These are phyloP conservation scores for Nymphalis urticae DNA, from an alignment of 2,888 invertebrate genomes.

Conservation along the genomic window DNA sequence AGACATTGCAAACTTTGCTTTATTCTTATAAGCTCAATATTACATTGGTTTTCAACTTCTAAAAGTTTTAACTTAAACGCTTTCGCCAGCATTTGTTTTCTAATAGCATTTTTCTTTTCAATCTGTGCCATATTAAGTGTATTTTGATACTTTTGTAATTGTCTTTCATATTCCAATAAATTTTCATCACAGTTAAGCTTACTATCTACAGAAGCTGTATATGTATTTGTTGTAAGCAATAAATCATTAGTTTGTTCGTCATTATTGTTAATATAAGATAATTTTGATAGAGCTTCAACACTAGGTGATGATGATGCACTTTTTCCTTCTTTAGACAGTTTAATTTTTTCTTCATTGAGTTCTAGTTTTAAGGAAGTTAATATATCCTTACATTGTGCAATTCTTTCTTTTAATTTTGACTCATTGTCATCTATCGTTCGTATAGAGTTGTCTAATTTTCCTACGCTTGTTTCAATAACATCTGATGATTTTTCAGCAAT, in stretches of 20 bases:
- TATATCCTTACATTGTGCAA: constrained; percentile 64
- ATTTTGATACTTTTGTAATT: constrained; percentile 71
- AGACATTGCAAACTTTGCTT: constrained; percentile 75
- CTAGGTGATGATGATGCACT: constrained; percentile 28
- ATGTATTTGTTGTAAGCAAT: constrained; percentile 45
- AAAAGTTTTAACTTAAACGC: constrained; percentile 69
- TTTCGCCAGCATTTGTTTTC: constrained; percentile 75
- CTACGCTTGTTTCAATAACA: constrained; percentile 11
- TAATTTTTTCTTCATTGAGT: constrained; percentile 65
- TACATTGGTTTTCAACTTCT: constrained; percentile 77
- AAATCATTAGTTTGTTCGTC: constrained; percentile 41
- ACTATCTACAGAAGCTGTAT: constrained; percentile 58
- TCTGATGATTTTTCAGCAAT: not conserved
- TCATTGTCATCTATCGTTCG: constrained; percentile 57
- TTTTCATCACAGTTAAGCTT: constrained; percentile 67
- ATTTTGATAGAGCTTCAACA: constrained; percentile 28
- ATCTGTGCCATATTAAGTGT: constrained; percentile 72
- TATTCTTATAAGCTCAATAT: constrained; percentile 69
- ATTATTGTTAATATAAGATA: constrained; percentile 29
- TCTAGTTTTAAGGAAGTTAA: constrained; percentile 70
- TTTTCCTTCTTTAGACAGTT: constrained; percentile 56
- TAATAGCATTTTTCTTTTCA: constrained; percentile 73
- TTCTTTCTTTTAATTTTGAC: constrained; percentile 63
- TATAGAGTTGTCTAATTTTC: constrained; percentile 13
- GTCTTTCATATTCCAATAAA: constrained; percentile 72